These are phyloP conservation scores for Zaprionus lachaisei DNA, from an alignment of 1,140 invertebrate species.

Conservation along the genomic window DNA sequence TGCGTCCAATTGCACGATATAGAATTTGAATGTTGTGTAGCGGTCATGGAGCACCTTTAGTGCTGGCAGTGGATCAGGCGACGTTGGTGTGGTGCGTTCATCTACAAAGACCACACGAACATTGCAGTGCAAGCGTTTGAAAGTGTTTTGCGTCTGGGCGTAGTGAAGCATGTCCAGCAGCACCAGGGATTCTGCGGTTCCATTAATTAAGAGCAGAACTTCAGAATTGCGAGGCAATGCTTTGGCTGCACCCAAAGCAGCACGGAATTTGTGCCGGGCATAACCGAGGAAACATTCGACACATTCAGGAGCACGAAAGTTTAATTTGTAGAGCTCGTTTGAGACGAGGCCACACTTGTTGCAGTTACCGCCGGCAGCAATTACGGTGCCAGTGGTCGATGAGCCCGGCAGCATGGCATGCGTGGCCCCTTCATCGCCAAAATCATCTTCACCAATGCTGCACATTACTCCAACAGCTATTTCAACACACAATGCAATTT, in stretches of 20 bases:
- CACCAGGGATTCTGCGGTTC: constrained; percentile 62
- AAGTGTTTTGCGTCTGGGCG: constrained; percentile 73
- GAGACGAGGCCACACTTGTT: constrained; percentile 63
- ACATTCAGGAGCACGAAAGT: constrained; percentile 71
- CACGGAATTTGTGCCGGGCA: constrained; percentile 80
- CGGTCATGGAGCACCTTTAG: constrained; percentile 29
- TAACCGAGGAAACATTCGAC: constrained; percentile 66
- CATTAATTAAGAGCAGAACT: constrained; percentile 71
- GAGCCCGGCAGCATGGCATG: constrained; percentile 63
- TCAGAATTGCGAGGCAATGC: constrained; percentile 63
- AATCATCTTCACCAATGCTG: constrained; percentile 81
- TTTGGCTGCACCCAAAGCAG: constrained; percentile 74
- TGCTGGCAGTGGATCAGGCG: constrained; percentile 1
- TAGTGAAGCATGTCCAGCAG: constrained; percentile 76
- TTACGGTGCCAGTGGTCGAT: constrained; percentile 5
- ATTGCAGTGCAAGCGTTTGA: constrained; percentile 73
- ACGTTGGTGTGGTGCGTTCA: constrained; percentile 61
- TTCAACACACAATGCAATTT: constrained; percentile 31
- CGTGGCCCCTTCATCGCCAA: constrained; percentile 74
- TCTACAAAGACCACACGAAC: constrained; percentile 68
- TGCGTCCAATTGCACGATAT: constrained; percentile 42
- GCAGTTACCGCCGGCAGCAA: constrained; percentile 57
- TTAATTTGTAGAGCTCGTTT: constrained; percentile 61
- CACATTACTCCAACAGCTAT: constrained; percentile 62
- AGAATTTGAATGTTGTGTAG: constrained; percentile 59